Conservation (phyloP, 2,113 vertebrate genomes). For the Sinocyclocheilus rhinocerous region DNA sequence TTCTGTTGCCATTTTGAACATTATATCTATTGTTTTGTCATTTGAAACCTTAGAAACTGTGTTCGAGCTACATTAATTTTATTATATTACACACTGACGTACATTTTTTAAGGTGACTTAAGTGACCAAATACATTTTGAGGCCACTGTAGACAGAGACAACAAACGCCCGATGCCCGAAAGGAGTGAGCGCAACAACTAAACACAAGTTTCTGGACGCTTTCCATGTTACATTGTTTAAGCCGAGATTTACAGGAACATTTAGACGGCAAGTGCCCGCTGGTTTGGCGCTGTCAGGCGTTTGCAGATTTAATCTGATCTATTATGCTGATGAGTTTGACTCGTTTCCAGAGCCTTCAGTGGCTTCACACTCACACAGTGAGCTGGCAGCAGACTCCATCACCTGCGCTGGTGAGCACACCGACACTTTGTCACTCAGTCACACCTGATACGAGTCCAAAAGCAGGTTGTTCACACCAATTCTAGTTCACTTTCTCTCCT, state of each 20-base stretch:
- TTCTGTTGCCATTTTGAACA: too few species aligned
- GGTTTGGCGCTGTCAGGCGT: constrained; percentile 45
- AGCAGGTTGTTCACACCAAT: constrained; percentile 49
- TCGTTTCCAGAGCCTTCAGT: constrained; percentile 61
- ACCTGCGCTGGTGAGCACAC: constrained; percentile 50
- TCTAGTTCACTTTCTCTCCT: constrained; percentile 33
- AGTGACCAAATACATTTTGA: background rate
- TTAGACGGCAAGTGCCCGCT: constrained; percentile 41
- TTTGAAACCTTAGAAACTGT: background rate
- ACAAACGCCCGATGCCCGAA: constrained; percentile 1
- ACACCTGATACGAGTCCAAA: constrained; percentile 54
- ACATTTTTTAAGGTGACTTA: background rate
- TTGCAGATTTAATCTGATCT: constrained; percentile 58
- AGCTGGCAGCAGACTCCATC: constrained; percentile 51
- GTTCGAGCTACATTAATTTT: background rate
- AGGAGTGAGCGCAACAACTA: background rate
- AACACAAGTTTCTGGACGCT: background rate
- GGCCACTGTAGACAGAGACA: background rate
- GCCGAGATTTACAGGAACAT: constrained; percentile 41
- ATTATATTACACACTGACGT: background rate
- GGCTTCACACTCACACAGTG: constrained; percentile 48
- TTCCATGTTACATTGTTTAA: constrained; percentile 32
- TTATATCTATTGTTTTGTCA: background rate
- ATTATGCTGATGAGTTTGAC: constrained; percentile 74
- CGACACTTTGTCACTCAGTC: constrained; percentile 50